These are phyloP conservation scores for Drosophila differens DNA, from an alignment of 2,888 invertebrate genomes.

Conservation along the genomic window DNA sequence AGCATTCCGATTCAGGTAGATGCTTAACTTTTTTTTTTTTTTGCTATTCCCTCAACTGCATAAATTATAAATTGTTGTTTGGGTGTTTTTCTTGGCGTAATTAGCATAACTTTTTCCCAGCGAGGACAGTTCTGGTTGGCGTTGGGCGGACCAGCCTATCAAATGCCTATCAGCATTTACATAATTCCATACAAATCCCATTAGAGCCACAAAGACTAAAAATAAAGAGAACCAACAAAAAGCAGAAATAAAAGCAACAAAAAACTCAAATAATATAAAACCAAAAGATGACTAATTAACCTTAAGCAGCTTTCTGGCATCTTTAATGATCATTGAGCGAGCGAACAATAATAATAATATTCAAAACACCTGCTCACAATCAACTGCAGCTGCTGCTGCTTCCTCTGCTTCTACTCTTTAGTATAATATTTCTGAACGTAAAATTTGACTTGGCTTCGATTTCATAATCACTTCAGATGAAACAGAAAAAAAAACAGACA, in stretches of 20 bases:
- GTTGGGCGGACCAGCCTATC: constrained; percentile 54
- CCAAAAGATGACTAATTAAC: constrained; percentile 74
- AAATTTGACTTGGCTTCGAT: constrained; percentile 52
- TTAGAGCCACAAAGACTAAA: constrained; percentile 53
- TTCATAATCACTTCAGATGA: constrained; percentile 67
- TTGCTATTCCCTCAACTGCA: constrained; percentile 12
- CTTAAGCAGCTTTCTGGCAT: constrained; percentile 56
- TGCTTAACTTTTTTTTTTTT: constrained; percentile 11
- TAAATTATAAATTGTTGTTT: constrained; percentile 50
- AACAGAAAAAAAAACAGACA: background rate
- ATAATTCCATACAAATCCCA: constrained; percentile 76
- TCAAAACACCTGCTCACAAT: constrained; percentile 57
- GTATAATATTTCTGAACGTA: constrained; percentile 25
- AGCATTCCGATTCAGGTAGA: constrained; percentile 13
- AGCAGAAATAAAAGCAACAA: background rate
- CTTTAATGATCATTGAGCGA: constrained; percentile 42
- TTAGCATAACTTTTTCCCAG: constrained; percentile 66
- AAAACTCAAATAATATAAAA: background rate
- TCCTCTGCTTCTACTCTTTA: background rate
- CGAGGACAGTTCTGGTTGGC: constrained; percentile 36
- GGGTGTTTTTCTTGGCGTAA: constrained; percentile 31
- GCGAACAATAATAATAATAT: constrained; percentile 39
- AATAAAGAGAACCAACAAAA: constrained; percentile 30
- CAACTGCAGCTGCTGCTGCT: constrained; percentile 6
- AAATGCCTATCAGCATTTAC: constrained; percentile 76